phyloP scores from a whole-genome alignment of 2,888 invertebrate genomes.

The Tuta absoluta region DNA sequence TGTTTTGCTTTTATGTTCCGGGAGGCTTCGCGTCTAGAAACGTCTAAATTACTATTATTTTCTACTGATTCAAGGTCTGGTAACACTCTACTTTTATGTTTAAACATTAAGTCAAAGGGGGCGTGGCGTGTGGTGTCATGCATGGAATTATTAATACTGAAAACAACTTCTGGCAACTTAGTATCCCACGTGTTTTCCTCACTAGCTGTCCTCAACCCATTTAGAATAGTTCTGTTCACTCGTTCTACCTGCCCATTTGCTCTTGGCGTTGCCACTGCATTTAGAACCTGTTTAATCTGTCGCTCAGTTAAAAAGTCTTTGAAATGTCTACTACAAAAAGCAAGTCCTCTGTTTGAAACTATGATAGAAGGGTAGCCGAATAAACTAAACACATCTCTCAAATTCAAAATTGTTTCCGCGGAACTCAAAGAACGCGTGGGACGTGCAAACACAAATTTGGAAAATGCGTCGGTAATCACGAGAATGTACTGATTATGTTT shows the following conservation, averaged over 20 bases:
- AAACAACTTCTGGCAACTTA: constrained; percentile 29
- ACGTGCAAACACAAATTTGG: constrained; percentile 34
- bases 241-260: constrained; percentile 30
- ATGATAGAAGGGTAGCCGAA: constrained; percentile 33
- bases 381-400: constrained; percentile 29
- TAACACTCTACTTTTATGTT: constrained; percentile 7
- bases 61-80: background rate
- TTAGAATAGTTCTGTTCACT: constrained; percentile 26
- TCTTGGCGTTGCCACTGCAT: constrained; percentile 27
- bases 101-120: constrained; percentile 33
- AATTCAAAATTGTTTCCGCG: constrained; percentile 27
- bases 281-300: constrained; percentile 32
- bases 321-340: constrained; percentile 31
- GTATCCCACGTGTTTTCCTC: constrained; percentile 32
- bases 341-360: constrained; percentile 28
- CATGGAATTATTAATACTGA: constrained; percentile 34
- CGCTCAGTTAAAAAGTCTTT: constrained; percentile 29
- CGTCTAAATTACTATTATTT: background rate
- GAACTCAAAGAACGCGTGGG: constrained; percentile 30
- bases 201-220: constrained; percentile 29
- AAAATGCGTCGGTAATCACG: constrained; percentile 36
- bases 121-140: constrained; percentile 27
- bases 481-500: constrained; percentile 34
- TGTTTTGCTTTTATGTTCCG: background rate
- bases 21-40: background rate